Base-by-base conservation (phyloP, 2,888 invertebrate genomes). In the Apodemia mormo region DNA sequence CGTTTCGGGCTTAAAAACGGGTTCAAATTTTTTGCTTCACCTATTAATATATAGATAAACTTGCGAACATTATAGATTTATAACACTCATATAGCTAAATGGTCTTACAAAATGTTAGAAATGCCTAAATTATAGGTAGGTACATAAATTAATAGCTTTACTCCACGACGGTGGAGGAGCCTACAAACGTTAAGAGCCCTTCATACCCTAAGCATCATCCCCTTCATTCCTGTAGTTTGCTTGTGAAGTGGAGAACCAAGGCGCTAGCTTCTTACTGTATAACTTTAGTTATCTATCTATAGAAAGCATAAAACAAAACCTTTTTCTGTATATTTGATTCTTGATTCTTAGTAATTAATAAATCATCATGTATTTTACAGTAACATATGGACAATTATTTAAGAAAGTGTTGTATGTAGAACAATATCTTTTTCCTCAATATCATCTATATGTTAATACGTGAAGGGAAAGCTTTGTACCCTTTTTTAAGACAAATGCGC, bases 141-240 rank as follows among this genome's bases (percentile, higher is more conserved):
- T 80, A 79, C 80, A 80, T 82, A 83, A 86, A 87, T 86, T 85
- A 88, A 85, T 82, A 83, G 83, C 83, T 84, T 82, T 79, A 79
- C 80, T 76, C 74, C 71, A 75, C 74, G 76, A 75, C 78, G 76
- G 77, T 76, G 75, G 81, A 81, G 79, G 79, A 82, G 77, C 78
- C 81, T 78, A 78, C 79, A 75, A 76, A 76, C 77, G 72, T 71
- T 76, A 74, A 87, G 85, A 79, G 80, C 84, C 79, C 85, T 86
- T 80, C 81, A 81, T 80, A 76, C 77, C 78, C 81, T 78, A 80
- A 86, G 83, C 78, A 79, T 80, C 80, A 75, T 71, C 72, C 73
- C 71, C 75, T 80, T 78, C 75, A 73, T 72, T 75, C 78, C 76
- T 65, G 76, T 71, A 77, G 78, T 76, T 80, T 76, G 65, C 71